Percentiles rank a stretch among this genome's conserved stretches.
phyloP scores from a whole-genome alignment of 2,113 vertebrate species.

The Tyrannus savana region DNA sequence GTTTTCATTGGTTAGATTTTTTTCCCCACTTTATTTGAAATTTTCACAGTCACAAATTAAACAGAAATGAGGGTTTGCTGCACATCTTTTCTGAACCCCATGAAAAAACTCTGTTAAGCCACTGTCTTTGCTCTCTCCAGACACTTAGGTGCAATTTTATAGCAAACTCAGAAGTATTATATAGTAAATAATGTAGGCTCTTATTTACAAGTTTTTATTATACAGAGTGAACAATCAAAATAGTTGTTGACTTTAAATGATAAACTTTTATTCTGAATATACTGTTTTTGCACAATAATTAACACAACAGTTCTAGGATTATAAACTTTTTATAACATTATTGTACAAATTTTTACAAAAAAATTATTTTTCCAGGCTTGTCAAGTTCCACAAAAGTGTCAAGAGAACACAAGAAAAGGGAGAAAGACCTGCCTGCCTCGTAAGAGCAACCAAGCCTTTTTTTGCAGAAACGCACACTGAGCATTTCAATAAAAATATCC shows the following conservation, averaged over 20 bases:
- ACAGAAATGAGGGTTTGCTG: not conserved
- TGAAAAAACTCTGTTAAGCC: not conserved
- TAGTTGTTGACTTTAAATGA: constrained; percentile 81
- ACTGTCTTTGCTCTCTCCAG: not conserved
- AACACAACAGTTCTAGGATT: constrained; percentile 89
- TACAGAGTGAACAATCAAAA: constrained; percentile 7
- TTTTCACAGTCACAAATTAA: not conserved
- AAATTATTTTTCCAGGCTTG: constrained; percentile 82
- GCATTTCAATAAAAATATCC: constrained; percentile 77
- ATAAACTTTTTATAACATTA: constrained; percentile 96
- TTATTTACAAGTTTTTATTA: not conserved
- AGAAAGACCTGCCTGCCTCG: constrained; percentile 68
- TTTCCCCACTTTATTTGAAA: not conserved
- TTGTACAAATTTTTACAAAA: constrained; percentile 99
- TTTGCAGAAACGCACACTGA: constrained; percentile 74
- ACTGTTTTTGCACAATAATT: constrained; percentile 95
- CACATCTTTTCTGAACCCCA: not conserved
- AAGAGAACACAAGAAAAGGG: constrained; percentile 91
- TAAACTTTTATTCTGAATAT: constrained; percentile 99
- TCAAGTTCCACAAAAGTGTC: constrained; percentile 96
- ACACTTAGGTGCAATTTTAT: not conserved
- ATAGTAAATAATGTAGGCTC: not conserved
- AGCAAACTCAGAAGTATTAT: not conserved
- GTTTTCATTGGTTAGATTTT: not conserved
- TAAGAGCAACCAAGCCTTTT: constrained; percentile 62